Evolutionary conservation across 1,140 invertebrate species (phyloP).

Genomic region (Drosophila obscura): DNA sequence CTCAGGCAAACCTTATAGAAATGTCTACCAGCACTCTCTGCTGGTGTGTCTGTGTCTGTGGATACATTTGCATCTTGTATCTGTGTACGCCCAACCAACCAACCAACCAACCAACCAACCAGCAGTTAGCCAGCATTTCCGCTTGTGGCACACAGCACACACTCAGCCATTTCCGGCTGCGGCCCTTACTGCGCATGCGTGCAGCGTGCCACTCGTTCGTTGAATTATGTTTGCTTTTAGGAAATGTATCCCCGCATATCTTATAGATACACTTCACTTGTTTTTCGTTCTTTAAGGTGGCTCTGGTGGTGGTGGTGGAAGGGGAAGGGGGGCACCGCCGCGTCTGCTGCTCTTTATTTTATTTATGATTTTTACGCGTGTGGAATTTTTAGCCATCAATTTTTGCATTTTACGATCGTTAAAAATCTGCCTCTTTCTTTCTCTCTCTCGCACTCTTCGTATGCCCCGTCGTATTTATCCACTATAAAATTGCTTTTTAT

Average conservation of each 20-base stretch:
- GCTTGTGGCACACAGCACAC: constrained; percentile 21
- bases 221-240: constrained; percentile 62
- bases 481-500: constrained; percentile 45
- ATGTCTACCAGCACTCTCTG: constrained; percentile 36
- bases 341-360: constrained; percentile 65
- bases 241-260: constrained; percentile 31
- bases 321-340: constrained; percentile 5
- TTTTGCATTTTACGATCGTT: constrained; percentile 71
- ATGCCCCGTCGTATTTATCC: constrained; percentile 1
- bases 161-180: constrained; percentile 51
- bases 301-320: background rate
- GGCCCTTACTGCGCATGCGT: constrained; percentile 63
- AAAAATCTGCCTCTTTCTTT: constrained; percentile 19
- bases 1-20: constrained; percentile 43
- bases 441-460: background rate
- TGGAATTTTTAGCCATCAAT: constrained; percentile 75
- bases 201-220: constrained; percentile 2
- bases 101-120: constrained; percentile 42
- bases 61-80: constrained; percentile 25
- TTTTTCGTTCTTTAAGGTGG: constrained; percentile 46
- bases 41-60: constrained; percentile 23
- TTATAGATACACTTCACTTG: constrained; percentile 29
- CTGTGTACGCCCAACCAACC: constrained; percentile 48
- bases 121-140: constrained; percentile 64
- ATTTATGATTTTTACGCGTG: constrained; percentile 75